Base-by-base conservation (phyloP, 2,888 invertebrate genomes). In the Polydesmus complanatus region DNA sequence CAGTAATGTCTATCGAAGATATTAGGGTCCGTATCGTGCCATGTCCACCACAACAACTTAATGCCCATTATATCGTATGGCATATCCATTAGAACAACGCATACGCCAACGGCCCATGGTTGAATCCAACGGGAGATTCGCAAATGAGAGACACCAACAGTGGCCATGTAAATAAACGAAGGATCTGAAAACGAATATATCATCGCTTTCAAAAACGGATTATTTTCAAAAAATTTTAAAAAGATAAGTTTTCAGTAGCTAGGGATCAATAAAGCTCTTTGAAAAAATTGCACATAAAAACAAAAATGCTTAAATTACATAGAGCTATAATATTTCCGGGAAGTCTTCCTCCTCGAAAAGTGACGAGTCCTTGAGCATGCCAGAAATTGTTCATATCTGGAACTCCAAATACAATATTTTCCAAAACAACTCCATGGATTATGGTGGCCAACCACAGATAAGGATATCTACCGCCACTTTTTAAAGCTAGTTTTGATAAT, bases 301-400 rank as follows among this genome's bases (percentile, higher is more conserved):
- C n/a, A n/a, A n/a, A n/a, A 54, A 54, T 23, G 3, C 25, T 21
- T 25, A 22, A 78, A 82, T 80, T 78, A 86, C 86, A 88, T 27
- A 87, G 69, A 3, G 84, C 70, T 25, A 85, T 74, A 56, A 88
- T 85, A 68, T 88, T 85, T 0, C 88, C 71, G 0, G 88, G 88
- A 58, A 86, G 73, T 53, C 88, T 77, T 37, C 80, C 75, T 3
- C 86, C 86, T 22, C 87, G 72, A 62, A 88, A 78, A 64, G 86
- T 83, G 26, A 88, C 71, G 0, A 85, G 82, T 1, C 84, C 81
- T 74, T 84, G 86, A 0, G 86, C 84, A 70, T 88, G 88, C 88
- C 88, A 89, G 73, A 86, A 88, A 71, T 86, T 88, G 73, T 88
- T 86, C 63, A 84, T 83, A 64, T 86, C 84, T 0, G 86, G 85